Evolutionary conservation across 1,140 invertebrate species (phyloP).

Genomic region (Neoseiulus cucumeris): DNA sequence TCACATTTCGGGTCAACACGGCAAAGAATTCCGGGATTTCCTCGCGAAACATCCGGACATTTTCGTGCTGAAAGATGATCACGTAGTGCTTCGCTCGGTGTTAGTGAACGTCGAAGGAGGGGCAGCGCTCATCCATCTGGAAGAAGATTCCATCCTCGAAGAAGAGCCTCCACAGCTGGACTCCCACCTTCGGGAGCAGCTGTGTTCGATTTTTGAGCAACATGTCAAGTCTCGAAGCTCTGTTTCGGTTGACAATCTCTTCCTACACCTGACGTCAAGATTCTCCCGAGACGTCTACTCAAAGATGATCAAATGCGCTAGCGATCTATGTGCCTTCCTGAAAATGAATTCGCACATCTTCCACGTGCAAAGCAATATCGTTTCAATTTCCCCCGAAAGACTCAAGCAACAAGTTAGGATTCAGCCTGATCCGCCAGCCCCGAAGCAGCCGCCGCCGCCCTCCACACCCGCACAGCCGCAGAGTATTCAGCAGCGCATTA

Average conservation of each 20-base stretch:
- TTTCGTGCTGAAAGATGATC: conserved; percentile 68
- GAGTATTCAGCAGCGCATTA: conserved; percentile 11
- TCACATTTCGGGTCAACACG: conserved; percentile 77
- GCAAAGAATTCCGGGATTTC: conserved; percentile 82
- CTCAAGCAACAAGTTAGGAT: conserved; percentile 16
- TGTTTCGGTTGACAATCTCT: conserved; percentile 60
- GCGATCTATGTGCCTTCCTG: conserved; percentile 63
- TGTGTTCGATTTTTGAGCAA: conserved; percentile 18
- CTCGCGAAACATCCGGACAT: conserved; percentile 58
- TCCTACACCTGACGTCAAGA: conserved; percentile 51
- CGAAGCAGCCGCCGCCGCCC: conserved; percentile 11
- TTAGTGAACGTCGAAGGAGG: conserved; percentile 43
- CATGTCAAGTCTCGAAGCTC: conserved; percentile 31
- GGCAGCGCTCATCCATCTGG: conserved; percentile 9
- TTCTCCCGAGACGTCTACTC: conserved; percentile 51
- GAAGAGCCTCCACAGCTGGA: conserved; percentile 20
- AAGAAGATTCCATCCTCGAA: conserved; percentile 11
- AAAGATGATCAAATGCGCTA: conserved; percentile 60
- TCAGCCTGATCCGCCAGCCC: conserved; percentile 17
- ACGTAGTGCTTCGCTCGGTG: conserved; percentile 40
- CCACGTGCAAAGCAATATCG: conserved; percentile 67
- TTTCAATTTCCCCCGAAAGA: conserved; percentile 37
- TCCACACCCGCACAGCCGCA: conserved; percentile 5
- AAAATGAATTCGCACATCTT: conserved; percentile 74
- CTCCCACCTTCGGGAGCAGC: conserved; percentile 21